Percentiles rank a stretch among this genome's conserved stretches.
Conservation (phyloP, 2,113 vertebrate genomes). For the Nothoprocta perdicaria region DNA sequence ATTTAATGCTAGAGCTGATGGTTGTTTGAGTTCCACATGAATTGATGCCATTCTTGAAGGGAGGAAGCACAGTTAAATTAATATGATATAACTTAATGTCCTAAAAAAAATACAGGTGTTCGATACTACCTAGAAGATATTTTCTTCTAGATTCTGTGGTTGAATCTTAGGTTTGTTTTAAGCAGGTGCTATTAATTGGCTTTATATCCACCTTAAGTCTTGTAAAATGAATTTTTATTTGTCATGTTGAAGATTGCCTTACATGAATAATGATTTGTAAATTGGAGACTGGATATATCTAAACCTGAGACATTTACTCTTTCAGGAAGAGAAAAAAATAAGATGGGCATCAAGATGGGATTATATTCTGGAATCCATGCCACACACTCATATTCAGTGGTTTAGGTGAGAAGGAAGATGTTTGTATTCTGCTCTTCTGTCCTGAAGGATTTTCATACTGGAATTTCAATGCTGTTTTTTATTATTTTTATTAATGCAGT, state of each 20-base stretch:
- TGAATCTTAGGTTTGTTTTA: background rate
- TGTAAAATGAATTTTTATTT: background rate
- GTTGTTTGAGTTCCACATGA: background rate
- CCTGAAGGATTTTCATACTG: background rate
- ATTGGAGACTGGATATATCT: background rate
- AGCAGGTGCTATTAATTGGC: background rate
- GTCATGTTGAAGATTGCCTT: background rate
- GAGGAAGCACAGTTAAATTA: background rate
- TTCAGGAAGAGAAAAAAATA: slow-evolving; percentile 87
- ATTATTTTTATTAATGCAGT: slow-evolving; percentile 70
- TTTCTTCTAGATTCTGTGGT: background rate
- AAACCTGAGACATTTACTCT: background rate
- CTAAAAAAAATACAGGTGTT: background rate
- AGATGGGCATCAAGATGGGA: slow-evolving; percentile 98
- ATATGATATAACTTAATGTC: background rate
- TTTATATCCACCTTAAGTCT: background rate
- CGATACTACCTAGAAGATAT: background rate
- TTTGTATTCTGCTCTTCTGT: background rate
- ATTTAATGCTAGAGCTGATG: background rate
- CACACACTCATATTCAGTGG: slow-evolving; percentile 98
- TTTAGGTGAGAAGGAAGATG: slow-evolving; percentile 86
- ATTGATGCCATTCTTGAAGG: background rate
- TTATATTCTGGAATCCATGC: slow-evolving; percentile 99
- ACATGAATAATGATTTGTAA: background rate
- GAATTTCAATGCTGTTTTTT: background rate